These are phyloP conservation scores for Anarsia innoxiella DNA, from an alignment of 2,888 invertebrate species.

Conservation along the genomic window DNA sequence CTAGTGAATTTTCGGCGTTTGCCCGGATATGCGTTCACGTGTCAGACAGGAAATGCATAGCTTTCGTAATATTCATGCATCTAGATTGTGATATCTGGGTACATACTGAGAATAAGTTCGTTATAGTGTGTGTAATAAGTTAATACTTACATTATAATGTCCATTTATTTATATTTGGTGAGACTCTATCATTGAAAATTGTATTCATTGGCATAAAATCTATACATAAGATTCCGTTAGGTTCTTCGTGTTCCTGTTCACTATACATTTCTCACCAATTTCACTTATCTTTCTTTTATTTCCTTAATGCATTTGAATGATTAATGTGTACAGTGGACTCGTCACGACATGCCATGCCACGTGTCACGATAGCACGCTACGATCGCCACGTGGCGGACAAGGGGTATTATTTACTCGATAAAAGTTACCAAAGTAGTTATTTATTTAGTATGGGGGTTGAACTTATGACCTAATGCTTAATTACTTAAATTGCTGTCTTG, in stretches of 20 bases:
- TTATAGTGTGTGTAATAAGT: too few relatives aligned
- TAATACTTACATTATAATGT: too few relatives aligned
- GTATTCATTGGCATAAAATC: too few relatives aligned
- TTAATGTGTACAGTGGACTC: slow-evolving; percentile 11
- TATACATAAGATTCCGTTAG: too few relatives aligned
- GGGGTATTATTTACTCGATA: slow-evolving; percentile 30
- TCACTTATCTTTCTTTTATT: slow-evolving; percentile 11
- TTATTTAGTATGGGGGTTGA: not conserved
- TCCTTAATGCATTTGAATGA: slow-evolving; percentile 10
- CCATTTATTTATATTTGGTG: too few relatives aligned
- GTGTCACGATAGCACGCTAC: slow-evolving; percentile 24
- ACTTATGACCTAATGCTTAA: slow-evolving; percentile 3
- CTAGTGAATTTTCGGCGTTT: slow-evolving; percentile 25
- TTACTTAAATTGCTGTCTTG: slow-evolving; percentile 7
- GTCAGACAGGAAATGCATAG: slow-evolving; percentile 26
- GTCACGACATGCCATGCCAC: slow-evolving; percentile 28
- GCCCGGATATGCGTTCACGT: slow-evolving; percentile 41
- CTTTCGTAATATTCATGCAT: too few relatives aligned
- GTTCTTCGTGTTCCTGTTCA: too few relatives aligned
- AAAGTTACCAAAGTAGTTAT: slow-evolving; percentile 1
- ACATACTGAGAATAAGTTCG: not conserved
- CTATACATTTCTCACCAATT: too few relatives aligned
- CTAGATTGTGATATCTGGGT: too few relatives aligned
- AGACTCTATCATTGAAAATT: too few relatives aligned
- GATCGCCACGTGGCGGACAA: slow-evolving; percentile 20